phyloP scores from a whole-genome alignment of 2,113 vertebrate genomes.

The Poicephalus meyeri region DNA sequence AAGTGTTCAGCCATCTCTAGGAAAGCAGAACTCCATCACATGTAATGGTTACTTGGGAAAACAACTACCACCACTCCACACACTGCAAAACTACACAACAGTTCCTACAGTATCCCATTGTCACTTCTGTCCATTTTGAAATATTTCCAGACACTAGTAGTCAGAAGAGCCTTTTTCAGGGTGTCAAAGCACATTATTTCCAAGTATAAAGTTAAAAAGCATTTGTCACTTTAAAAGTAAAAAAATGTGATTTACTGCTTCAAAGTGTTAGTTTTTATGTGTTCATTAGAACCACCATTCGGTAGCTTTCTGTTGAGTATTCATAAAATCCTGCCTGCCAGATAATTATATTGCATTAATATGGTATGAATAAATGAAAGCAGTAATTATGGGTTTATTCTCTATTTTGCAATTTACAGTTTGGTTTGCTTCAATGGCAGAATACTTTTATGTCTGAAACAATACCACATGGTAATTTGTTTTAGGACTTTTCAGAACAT shows the following conservation, averaged over 20 bases:
- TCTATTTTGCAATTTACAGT: conserved; percentile 73
- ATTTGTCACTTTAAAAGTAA: conserved; percentile 34
- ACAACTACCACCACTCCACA: background rate
- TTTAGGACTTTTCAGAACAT: conserved; percentile 22
- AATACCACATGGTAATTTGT: conserved; percentile 29
- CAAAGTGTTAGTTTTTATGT: conserved; percentile 27
- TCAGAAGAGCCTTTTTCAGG: background rate
- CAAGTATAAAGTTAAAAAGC: background rate
- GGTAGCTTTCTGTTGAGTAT: conserved; percentile 58
- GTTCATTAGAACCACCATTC: conserved; percentile 43
- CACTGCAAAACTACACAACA: background rate
- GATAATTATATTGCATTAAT: conserved; percentile 79
- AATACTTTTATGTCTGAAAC: conserved; percentile 59
- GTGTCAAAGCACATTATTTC: background rate
- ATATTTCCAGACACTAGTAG: background rate
- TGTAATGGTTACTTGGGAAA: background rate
- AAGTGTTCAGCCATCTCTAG: background rate
- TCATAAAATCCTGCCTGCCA: conserved; percentile 69
- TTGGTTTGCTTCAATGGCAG: conserved; percentile 62
- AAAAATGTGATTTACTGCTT: conserved; percentile 1
- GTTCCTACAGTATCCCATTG: background rate
- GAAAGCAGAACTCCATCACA: background rate
- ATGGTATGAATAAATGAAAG: conserved; percentile 74
- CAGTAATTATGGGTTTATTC: conserved; percentile 72
- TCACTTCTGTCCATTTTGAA: background rate